Evolutionary conservation across 1,140 invertebrate species (phyloP).

Genomic region (Drosophila sp.): DNA sequence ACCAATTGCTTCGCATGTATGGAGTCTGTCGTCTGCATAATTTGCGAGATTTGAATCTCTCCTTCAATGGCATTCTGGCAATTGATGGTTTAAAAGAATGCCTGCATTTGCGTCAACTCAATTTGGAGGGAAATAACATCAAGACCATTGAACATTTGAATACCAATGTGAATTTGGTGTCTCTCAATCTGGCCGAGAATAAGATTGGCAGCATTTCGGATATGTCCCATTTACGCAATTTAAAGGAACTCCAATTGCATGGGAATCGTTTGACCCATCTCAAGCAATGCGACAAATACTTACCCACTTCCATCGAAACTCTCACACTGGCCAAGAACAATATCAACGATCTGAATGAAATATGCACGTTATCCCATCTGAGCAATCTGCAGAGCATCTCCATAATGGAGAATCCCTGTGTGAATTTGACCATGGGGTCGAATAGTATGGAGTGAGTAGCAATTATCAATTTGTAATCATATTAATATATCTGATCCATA

Average conservation of each 20-base stretch:
- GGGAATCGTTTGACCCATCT: conserved; percentile 93
- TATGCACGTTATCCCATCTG: conserved; percentile 91
- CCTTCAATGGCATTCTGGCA: conserved; percentile 93
- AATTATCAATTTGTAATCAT: too few relatives aligned
- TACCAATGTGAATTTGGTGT: conserved; percentile 90
- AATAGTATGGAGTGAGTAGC: conserved; percentile 69
- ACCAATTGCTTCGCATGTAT: conserved; percentile 93
- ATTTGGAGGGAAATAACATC: conserved; percentile 86
- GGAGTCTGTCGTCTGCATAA: conserved; percentile 91
- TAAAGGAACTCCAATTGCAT: conserved; percentile 92
- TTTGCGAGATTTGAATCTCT: conserved; percentile 91
- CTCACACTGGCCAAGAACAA: conserved; percentile 93
- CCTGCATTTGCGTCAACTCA: conserved; percentile 89
- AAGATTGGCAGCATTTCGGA: conserved; percentile 92
- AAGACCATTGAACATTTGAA: conserved; percentile 94
- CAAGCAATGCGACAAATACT: conserved; percentile 90
- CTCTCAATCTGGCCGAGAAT: conserved; percentile 95
- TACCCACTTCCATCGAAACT: conserved; percentile 89
- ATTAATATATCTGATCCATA: too few relatives aligned
- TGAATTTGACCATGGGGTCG: conserved; percentile 67
- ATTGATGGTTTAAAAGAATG: conserved; percentile 95
- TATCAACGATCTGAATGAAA: conserved; percentile 93
- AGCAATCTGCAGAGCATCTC: conserved; percentile 91
- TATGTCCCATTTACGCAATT: conserved; percentile 88
- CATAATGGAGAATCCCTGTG: conserved; percentile 93